Evolutionary conservation across 2,113 vertebrate genomes (phyloP).

Genomic region (Chelonoidis abingdonii): DNA sequence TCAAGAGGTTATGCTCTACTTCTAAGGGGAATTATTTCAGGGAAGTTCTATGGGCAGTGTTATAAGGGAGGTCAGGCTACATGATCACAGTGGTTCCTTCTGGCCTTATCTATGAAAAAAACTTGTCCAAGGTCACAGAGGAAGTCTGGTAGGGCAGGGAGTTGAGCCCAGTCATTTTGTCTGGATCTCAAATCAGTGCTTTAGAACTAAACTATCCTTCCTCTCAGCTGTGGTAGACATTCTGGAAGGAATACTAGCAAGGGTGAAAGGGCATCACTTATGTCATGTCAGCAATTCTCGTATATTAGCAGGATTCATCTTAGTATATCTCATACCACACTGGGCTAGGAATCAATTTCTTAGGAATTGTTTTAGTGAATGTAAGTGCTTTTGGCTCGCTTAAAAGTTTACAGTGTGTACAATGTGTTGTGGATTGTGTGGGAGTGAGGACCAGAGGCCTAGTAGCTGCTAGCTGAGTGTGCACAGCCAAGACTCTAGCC

Average conservation of each 20-base stretch:
- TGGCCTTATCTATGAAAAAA: background rate
- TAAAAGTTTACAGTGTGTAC: background rate
- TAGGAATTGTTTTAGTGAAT: too few species aligned
- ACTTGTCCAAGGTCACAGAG: background rate
- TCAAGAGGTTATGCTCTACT: background rate
- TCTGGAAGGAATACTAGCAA: background rate
- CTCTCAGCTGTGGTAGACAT: background rate
- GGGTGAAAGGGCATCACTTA: background rate
- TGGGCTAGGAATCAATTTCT: background rate
- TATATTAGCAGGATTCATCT: slow-evolving; percentile 57
- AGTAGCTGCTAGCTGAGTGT: background rate
- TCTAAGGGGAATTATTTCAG: background rate
- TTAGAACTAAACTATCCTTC: background rate
- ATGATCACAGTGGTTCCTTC: background rate
- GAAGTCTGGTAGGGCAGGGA: background rate
- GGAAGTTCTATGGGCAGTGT: background rate
- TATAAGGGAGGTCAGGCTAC: background rate
- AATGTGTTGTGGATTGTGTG: background rate
- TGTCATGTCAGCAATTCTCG: background rate
- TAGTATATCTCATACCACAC: slow-evolving; percentile 5
- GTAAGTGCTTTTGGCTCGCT: background rate
- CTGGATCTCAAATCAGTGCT: background rate
- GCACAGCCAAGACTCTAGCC: background rate
- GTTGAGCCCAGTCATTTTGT: accelerated
- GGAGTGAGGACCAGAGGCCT: background rate